A percentile compares a stretch with the other conserved stretches of the same genome.
phyloP scores from a whole-genome alignment of 2,113 vertebrate species.

The Pelecanoides urinatrix region DNA sequence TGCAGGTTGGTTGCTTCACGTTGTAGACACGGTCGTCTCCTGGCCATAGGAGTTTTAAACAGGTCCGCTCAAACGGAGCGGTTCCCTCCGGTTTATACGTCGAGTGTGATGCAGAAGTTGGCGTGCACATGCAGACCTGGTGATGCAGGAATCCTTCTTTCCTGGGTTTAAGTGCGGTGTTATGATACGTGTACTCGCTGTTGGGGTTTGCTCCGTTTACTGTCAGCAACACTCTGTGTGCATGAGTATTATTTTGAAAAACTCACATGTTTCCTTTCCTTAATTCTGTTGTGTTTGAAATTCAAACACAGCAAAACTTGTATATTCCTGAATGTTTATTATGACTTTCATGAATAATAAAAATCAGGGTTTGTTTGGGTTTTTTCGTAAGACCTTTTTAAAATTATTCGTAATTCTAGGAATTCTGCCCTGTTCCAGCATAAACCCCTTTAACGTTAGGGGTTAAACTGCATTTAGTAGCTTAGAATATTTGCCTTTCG shows the following conservation, averaged over 20 bases:
- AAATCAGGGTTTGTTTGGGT: not conserved
- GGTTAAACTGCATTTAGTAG: not conserved
- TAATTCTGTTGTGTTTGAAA: not conserved
- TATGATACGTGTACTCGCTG: rapidly evolving
- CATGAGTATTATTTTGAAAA: not conserved
- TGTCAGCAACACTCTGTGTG: not conserved
- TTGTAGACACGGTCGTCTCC: rapidly evolving
- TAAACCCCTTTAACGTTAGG: not conserved
- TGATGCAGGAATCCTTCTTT: rapidly evolving
- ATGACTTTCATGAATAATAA: not conserved
- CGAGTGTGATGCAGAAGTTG: rapidly evolving
- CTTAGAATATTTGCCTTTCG: not conserved
- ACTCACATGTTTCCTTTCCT: not conserved
- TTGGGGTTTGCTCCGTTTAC: not conserved
- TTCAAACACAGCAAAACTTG: not conserved
- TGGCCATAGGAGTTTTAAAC: not conserved
- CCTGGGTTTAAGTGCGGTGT: rapidly evolving
- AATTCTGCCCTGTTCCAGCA: not conserved
- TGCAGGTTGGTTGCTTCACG: not conserved
- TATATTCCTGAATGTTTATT: not conserved
- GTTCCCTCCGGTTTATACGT: rapidly evolving
- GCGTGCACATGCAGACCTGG: rapidly evolving
- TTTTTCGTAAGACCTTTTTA: not conserved
- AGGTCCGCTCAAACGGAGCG: rapidly evolving
- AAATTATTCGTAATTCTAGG: not conserved